These are phyloP conservation scores for Dicrostonyx torquatus DNA, from an alignment of 2,797 vertebrate genomes.

Conservation along the genomic window DNA sequence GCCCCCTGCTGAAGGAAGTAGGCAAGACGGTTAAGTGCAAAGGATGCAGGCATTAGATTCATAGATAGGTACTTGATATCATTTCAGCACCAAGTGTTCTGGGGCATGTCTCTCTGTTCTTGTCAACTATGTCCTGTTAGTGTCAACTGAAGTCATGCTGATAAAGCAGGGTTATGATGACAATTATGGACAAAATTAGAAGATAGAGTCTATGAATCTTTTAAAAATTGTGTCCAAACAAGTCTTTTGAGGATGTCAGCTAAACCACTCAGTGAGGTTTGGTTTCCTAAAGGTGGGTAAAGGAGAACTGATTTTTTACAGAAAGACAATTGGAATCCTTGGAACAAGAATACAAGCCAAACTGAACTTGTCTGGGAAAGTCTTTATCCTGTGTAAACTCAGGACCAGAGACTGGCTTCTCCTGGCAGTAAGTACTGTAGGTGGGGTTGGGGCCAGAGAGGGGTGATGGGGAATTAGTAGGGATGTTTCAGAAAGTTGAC, in stretches of 20 bases:
- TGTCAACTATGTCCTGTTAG: background rate
- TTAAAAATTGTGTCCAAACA: background rate
- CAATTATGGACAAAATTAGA: background rate
- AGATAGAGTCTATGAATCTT: background rate
- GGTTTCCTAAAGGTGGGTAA: background rate
- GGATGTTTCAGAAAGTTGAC: background rate
- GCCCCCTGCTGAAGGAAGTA: background rate
- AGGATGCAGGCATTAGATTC: background rate
- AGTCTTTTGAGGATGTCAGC: background rate
- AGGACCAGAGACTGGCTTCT: background rate
- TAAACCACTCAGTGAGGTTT: background rate
- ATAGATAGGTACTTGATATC: background rate
- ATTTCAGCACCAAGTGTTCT: background rate
- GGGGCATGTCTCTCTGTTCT: background rate
- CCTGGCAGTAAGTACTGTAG: background rate
- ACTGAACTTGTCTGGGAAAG: background rate
- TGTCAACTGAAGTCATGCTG: background rate
- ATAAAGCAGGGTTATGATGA: background rate
- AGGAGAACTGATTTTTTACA: background rate
- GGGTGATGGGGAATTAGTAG: background rate
- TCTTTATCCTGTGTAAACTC: background rate
- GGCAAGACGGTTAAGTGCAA: background rate
- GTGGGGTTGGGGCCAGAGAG: background rate
- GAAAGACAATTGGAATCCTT: background rate
- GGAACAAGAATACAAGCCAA: constrained; percentile 16